Evolutionary conservation across 2,888 invertebrate species (phyloP).

Genomic region (Tricholauxania praeusta): DNA sequence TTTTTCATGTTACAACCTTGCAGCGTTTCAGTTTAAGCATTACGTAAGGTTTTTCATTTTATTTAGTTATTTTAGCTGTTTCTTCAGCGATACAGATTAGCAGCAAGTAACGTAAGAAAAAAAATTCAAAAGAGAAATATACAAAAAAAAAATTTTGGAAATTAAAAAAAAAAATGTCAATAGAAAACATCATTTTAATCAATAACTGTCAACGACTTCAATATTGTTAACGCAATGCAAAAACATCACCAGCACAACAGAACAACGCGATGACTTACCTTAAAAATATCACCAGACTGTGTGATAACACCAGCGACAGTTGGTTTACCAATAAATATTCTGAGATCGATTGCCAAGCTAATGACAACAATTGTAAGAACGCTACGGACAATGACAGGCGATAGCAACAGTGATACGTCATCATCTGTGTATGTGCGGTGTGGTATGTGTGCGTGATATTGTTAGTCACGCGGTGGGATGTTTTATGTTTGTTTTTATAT

Average conservation of each 20-base stretch:
- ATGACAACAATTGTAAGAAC: constrained; percentile 68
- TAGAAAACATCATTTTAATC: constrained; percentile 20
- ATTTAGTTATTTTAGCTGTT: too few relatives aligned
- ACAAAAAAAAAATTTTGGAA: constrained; percentile 37
- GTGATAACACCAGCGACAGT: constrained; percentile 60
- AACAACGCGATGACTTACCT: constrained; percentile 55
- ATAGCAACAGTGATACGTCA: constrained; percentile 64
- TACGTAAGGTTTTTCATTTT: too few relatives aligned
- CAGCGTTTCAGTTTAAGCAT: constrained; percentile 1
- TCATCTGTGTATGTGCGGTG: constrained; percentile 55
- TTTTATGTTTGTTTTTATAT: constrained; percentile 19
- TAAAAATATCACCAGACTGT: constrained; percentile 64
- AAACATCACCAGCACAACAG: neutral
- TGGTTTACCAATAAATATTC: constrained; percentile 66
- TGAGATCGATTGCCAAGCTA: constrained; percentile 66
- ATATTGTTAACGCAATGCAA: neutral
- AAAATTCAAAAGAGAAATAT: neutral
- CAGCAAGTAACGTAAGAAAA: too few relatives aligned
- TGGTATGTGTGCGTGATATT: constrained; percentile 25
- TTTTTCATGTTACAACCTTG: constrained; percentile 65
- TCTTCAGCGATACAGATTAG: neutral
- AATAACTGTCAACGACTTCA: constrained; percentile 17
- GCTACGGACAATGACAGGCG: constrained; percentile 67
- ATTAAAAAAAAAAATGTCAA: constrained; percentile 27
- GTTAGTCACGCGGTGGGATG: too few relatives aligned